Conservation (phyloP, 2,797 vertebrate genomes). For the Crax fasciolata region DNA sequence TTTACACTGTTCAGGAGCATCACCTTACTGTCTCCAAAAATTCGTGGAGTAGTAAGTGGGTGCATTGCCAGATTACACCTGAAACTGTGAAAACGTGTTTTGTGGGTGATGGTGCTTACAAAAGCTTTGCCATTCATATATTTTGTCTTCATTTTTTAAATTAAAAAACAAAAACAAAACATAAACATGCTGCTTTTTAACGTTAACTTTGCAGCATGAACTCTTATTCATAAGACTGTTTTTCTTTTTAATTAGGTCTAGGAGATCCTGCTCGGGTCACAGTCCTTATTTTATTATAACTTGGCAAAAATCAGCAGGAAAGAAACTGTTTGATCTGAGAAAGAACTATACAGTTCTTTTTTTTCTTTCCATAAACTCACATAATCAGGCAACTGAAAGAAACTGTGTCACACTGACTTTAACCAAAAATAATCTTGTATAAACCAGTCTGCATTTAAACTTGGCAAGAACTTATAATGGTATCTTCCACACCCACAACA, state of each 20-base stretch:
- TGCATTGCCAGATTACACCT: slow-evolving; percentile 17
- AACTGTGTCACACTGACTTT: slow-evolving; percentile 62
- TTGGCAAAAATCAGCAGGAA: slow-evolving; percentile 33
- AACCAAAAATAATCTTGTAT: slow-evolving; percentile 68
- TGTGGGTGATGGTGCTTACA: background rate
- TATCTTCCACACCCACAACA: slow-evolving; percentile 71
- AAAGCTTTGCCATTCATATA: background rate
- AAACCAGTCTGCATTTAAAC: slow-evolving; percentile 66
- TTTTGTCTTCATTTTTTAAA: background rate
- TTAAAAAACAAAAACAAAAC: background rate
- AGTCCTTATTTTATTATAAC: slow-evolving; percentile 61
- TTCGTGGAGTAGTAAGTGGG: background rate
- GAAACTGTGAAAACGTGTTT: slow-evolving; percentile 16
- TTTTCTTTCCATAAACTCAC: background rate
- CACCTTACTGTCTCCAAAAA: background rate
- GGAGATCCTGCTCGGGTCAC: slow-evolving; percentile 48
- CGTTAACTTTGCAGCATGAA: background rate
- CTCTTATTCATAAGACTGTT: background rate
- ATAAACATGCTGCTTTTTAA: background rate
- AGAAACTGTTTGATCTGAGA: slow-evolving; percentile 47
- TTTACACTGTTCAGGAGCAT: background rate
- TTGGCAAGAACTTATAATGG: slow-evolving; percentile 46
- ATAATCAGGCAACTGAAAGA: slow-evolving; percentile 53
- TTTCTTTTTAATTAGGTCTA: slow-evolving; percentile 34
- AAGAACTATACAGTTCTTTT: background rate